Evolutionary conservation across 2,113 vertebrate species (phyloP).

Genomic region (Chaenogobius annularis): DNA sequence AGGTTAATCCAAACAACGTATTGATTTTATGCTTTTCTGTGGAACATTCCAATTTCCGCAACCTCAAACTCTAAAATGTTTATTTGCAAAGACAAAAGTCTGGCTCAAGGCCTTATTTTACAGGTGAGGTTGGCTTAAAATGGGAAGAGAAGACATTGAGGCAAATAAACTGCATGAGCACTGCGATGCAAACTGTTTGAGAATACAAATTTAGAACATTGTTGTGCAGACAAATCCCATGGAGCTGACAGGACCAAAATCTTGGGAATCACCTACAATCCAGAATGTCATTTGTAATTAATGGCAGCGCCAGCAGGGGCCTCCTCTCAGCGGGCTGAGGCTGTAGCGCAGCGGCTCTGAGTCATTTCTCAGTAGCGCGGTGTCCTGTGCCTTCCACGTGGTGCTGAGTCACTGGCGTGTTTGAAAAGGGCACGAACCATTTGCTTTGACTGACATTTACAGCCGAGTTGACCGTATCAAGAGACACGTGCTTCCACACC

Average conservation of each 20-base stretch:
- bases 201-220: neutral
- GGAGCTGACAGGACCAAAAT: neutral
- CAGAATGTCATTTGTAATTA: neutral
- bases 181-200: too few species aligned
- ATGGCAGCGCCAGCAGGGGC: conserved; percentile 48
- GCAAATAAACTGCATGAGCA: too few species aligned
- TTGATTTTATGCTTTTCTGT: too few species aligned
- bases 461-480: conserved; percentile 37
- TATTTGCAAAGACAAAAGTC: too few species aligned
- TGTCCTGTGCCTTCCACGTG: conserved; percentile 60
- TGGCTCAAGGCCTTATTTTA: too few species aligned
- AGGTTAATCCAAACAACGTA: too few species aligned
- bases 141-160: too few species aligned
- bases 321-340: neutral
- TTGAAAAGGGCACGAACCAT: conserved; percentile 39
- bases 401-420: conserved; percentile 56
- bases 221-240: neutral
- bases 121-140: too few species aligned
- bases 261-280: neutral
- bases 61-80: too few species aligned
- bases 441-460: conserved; percentile 27
- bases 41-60: too few species aligned
- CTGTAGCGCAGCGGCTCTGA: conserved; percentile 30
- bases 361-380: conserved; percentile 50
- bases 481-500: conserved; percentile 4